Conservation (phyloP, 1,140 invertebrate genomes). For the Zophobas morio region DNA sequence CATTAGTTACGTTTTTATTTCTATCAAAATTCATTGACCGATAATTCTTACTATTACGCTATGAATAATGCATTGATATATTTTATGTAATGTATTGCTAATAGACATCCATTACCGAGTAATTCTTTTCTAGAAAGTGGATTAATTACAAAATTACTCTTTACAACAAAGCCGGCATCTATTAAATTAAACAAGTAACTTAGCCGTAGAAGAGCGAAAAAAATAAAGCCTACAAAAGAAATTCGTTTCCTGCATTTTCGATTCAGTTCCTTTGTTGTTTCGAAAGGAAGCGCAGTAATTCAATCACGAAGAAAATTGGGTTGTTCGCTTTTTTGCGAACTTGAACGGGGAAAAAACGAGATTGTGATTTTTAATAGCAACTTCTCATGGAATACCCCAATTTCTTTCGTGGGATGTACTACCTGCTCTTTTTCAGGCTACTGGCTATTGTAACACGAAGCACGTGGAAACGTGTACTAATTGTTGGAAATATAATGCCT, state of each 20-base stretch:
- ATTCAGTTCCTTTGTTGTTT: conserved; percentile 39
- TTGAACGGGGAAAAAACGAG: conserved; percentile 17
- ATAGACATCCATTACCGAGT: conserved; percentile 27
- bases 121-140: conserved; percentile 34
- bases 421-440: conserved; percentile 2
- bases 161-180: not conserved
- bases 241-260: conserved; percentile 42
- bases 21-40: not conserved
- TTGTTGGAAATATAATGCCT: not conserved
- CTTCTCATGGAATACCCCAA: conserved; percentile 25
- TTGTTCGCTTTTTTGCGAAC: conserved; percentile 32
- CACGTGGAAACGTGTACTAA: conserved; percentile 13
- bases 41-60: not conserved
- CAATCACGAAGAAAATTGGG: conserved; percentile 37
- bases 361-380: conserved; percentile 26
- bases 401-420: not conserved
- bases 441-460: not conserved
- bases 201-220: not conserved
- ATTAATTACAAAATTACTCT: conserved; percentile 36
- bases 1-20: not conserved
- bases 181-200: conserved; percentile 32
- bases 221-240: conserved; percentile 39
- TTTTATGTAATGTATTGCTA: conserved; percentile 39
- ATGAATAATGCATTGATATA: conserved; percentile 39
- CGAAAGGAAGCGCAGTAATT: conserved; percentile 39